Conservation (phyloP, 2,888 invertebrate genomes). For the Pasiphila rectangulata region DNA sequence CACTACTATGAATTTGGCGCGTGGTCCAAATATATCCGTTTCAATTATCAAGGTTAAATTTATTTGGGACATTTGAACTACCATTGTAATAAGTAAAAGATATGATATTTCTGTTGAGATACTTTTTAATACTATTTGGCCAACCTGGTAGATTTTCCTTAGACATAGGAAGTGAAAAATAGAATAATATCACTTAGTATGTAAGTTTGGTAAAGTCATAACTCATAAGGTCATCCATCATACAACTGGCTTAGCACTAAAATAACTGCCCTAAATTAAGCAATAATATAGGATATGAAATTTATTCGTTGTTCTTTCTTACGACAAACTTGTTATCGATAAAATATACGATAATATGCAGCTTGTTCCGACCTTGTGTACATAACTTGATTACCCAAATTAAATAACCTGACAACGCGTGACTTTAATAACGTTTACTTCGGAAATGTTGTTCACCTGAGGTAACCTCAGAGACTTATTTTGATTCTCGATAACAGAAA, state of each 20-base stretch:
- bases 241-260: too few relatives aligned
- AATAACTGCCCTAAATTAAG: too few relatives aligned
- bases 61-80: too few relatives aligned
- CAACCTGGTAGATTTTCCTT: too few relatives aligned
- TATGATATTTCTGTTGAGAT: too few relatives aligned
- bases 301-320: background rate
- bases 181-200: background rate
- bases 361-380: constrained; percentile 27
- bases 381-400: constrained; percentile 21
- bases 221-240: too few relatives aligned
- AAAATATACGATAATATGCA: constrained; percentile 21
- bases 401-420: constrained; percentile 27
- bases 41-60: background rate
- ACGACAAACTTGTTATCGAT: constrained; percentile 11
- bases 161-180: too few relatives aligned
- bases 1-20: too few relatives aligned
- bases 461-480: constrained; percentile 5
- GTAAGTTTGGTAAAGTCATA: background rate
- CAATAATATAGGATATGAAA: background rate
- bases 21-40: too few relatives aligned
- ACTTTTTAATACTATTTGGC: too few relatives aligned
- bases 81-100: too few relatives aligned
- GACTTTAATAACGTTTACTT: constrained; percentile 22
- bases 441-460: constrained; percentile 24
- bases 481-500: too few relatives aligned